Percentiles rank a stretch among this genome's conserved stretches.
phyloP scores from a whole-genome alignment of 2,888 invertebrate species.

The Andrena minutula region DNA sequence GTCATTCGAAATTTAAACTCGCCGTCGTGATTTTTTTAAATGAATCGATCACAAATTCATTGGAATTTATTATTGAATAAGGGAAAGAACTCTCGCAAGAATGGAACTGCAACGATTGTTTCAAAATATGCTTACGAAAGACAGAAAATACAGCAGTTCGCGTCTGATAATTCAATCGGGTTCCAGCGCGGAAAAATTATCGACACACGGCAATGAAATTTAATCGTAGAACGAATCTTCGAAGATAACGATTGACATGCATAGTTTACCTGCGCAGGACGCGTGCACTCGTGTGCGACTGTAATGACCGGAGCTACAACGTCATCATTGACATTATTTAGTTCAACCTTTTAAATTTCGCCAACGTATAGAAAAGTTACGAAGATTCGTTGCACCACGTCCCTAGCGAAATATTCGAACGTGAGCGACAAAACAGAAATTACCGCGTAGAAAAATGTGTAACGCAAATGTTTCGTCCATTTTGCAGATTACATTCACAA shows the following conservation, averaged over 20 bases:
- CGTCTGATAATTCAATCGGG: too few species aligned
- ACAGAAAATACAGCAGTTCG: too few species aligned
- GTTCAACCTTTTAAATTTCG: not conserved
- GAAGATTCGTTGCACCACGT: not conserved
- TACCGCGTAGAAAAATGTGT: not conserved
- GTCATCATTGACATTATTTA: not conserved
- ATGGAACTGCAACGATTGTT: too few species aligned
- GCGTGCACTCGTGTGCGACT: conserved; percentile 44
- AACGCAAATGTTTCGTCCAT: not conserved
- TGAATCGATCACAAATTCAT: too few species aligned
- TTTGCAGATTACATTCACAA: conserved; percentile 84
- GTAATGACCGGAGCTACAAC: not conserved
- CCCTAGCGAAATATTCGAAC: not conserved
- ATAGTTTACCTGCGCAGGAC: conserved; percentile 61
- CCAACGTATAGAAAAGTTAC: not conserved
- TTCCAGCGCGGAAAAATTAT: not conserved
- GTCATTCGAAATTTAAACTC: too few species aligned
- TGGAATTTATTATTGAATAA: too few species aligned
- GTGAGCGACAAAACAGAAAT: not conserved
- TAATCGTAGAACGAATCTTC: not conserved
- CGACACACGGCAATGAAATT: not conserved
- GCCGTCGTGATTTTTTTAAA: too few species aligned
- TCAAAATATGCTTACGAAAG: too few species aligned
- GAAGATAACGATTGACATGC: conserved; percentile 56
- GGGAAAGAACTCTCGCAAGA: too few species aligned